Base-by-base conservation (phyloP, 2,797 vertebrate genomes). In the Sciaenops ocellatus region DNA sequence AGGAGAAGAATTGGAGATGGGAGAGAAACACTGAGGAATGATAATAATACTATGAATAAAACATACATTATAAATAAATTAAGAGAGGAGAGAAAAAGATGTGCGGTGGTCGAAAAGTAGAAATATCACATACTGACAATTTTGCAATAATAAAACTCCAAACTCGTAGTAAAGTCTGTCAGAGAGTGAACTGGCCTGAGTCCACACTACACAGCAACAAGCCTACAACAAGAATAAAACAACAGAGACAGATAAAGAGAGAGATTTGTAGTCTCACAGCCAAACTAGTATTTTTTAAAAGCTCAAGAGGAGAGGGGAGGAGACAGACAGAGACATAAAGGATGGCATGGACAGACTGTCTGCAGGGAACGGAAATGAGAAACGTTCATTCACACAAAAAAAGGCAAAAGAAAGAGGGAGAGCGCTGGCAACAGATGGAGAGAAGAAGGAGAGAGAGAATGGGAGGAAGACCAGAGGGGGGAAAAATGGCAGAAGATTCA, bases 361-460 rank as follows among this genome's bases (percentile, higher is more conserved):
- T 61, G 8, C 62, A 54, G 80, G 67, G 73, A 62, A 6, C 44
- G 51, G 59, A 69, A 84, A 67, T 64, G 38, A 77, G 59, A 60
- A 64, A 75, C 68, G 76, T 78, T 66, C 76, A 88, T 78, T 73
- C 80, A 82, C 70, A 82, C 34, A 63, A 47, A 72, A 55, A 69
- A 51, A 68, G 44, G 3, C 6, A 47, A 26, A 26, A 66, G 10
- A 52, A 4, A 65, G 51, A 42, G 24, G 11, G 18, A 41, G 42
- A 52, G 59, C 22, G 47, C 51, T 47, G 47, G 51, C 26, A 76
- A 73, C 44, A 72, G 52, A 85, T 17, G 16, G 22, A 70, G 51
- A 42, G 61, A 68, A 24, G 20, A 24, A 8, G 5, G 47, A 42
- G 46, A 54, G 52, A 41, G 17, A 59, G 52, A 51, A 30, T 4